Percentiles rank a stretch among this genome's conserved stretches.
Conservation (phyloP, 1,140 invertebrate species). For the Papilio polytes region DNA sequence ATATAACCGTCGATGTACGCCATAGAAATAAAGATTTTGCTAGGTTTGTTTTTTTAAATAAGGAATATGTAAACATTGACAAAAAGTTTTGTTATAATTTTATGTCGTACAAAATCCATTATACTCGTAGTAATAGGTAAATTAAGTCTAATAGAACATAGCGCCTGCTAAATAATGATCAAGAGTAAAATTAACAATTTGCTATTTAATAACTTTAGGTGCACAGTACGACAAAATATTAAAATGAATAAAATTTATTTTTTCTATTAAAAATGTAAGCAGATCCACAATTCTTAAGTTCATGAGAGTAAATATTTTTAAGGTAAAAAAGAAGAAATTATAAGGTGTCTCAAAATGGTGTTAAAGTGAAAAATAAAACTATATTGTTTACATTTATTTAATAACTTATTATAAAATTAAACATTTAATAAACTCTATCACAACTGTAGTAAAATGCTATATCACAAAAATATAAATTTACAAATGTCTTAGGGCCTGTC, state of each 20-base stretch:
- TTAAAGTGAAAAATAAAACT: conserved; percentile 2
- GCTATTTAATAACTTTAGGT: background rate
- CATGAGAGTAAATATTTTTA: no score
- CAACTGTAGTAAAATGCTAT: conserved; percentile 30
- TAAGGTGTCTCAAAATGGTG: no score
- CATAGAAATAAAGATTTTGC: background rate
- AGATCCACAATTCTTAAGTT: no score
- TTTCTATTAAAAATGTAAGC: no score
- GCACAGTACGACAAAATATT: no score
- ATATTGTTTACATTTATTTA: background rate
- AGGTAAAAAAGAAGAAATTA: no score
- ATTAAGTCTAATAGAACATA: no score
- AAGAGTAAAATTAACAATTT: background rate
- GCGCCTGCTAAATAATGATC: background rate
- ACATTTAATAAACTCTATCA: conserved; percentile 21
- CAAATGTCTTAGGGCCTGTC: background rate
- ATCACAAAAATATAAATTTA: conserved; percentile 23
- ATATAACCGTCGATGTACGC: background rate
- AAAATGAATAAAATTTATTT: no score
- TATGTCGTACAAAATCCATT: no score
- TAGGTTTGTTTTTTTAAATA: background rate
- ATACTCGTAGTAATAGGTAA: no score
- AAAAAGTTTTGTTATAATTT: no score
- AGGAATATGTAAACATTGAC: no score
- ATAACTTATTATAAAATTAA: conserved; percentile 9